These are phyloP conservation scores for Autographa gamma DNA, from an alignment of 2,888 invertebrate genomes.

Conservation along the genomic window DNA sequence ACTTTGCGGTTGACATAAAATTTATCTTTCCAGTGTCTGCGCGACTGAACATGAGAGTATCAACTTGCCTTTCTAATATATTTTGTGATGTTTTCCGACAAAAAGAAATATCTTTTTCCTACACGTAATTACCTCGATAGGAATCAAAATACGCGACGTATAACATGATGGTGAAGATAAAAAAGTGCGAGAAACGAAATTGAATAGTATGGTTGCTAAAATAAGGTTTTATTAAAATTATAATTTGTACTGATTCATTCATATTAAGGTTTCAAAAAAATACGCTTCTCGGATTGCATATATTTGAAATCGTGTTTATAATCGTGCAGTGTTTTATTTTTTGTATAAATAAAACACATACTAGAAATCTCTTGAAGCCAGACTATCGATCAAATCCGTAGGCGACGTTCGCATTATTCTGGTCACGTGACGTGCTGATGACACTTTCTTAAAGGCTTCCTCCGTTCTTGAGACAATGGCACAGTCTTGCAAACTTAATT, in stretches of 20 bases:
- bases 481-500: conserved; percentile 53
- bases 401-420: conserved; percentile 47
- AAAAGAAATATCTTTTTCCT: background rate
- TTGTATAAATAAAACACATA: conserved; percentile 18
- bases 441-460: conserved; percentile 52
- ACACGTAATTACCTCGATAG: background rate
- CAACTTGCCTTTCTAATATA: conserved; percentile 34
- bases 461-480: conserved; percentile 38
- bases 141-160: background rate
- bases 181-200: too few relatives aligned
- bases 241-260: too few relatives aligned
- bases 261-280: too few relatives aligned
- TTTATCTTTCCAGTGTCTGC: conserved; percentile 34
- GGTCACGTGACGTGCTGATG: conserved; percentile 59
- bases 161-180: too few relatives aligned
- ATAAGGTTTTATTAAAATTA: too few relatives aligned
- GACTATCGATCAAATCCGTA: conserved; percentile 37
- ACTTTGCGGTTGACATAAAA: conserved; percentile 34
- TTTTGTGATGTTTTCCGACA: conserved; percentile 20
- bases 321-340: too few relatives aligned
- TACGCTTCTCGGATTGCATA: too few relatives aligned
- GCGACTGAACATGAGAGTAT: conserved; percentile 31
- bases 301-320: too few relatives aligned
- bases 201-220: too few relatives aligned
- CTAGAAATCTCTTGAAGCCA: conserved; percentile 28